Conservation (phyloP, 2,113 vertebrate genomes). For the Brachionichthys hirsutus region DNA sequence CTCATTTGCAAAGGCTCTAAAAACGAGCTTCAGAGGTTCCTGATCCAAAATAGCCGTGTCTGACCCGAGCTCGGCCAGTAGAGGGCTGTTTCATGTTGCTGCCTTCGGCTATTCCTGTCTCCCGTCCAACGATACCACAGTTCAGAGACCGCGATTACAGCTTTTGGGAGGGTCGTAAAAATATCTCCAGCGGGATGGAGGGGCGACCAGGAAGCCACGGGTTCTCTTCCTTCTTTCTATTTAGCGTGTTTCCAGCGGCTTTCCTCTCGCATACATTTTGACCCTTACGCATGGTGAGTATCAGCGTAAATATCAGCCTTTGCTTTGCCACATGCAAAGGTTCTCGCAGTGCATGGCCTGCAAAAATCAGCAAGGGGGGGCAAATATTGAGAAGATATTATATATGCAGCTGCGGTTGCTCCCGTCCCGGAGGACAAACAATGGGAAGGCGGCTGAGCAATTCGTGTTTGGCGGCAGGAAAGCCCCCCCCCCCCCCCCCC, state of each 20-base stretch:
- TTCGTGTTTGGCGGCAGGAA: constrained; percentile 37
- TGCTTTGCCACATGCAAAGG: background rate
- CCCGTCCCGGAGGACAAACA: constrained; percentile 47
- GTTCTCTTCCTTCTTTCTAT: constrained; percentile 59
- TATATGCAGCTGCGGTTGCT: constrained; percentile 24
- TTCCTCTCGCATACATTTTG: constrained; percentile 43
- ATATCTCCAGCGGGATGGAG: constrained; percentile 60
- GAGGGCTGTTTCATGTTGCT: constrained; percentile 71
- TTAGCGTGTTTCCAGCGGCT: constrained; percentile 57
- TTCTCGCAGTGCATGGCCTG: background rate
- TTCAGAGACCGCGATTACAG: constrained; percentile 76
- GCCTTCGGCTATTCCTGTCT: constrained; percentile 70
- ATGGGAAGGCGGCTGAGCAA: constrained; percentile 52
- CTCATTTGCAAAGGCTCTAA: constrained; percentile 45
- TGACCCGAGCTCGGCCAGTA: constrained; percentile 54
- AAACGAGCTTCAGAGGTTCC: constrained; percentile 56
- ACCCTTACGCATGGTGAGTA: constrained; percentile 17
- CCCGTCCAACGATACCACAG: constrained; percentile 69
- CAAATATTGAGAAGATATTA: too few relatives aligned
- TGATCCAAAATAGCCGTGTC: constrained; percentile 64
- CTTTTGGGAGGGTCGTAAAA: constrained; percentile 66
- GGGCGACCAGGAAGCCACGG: constrained; percentile 33
- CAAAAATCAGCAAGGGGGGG: too few relatives aligned
- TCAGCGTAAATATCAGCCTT: too few relatives aligned
- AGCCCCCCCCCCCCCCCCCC: constrained; percentile 6